phyloP scores from a whole-genome alignment of 2,888 invertebrate genomes.

The Zaprionus bogoriensis region DNA sequence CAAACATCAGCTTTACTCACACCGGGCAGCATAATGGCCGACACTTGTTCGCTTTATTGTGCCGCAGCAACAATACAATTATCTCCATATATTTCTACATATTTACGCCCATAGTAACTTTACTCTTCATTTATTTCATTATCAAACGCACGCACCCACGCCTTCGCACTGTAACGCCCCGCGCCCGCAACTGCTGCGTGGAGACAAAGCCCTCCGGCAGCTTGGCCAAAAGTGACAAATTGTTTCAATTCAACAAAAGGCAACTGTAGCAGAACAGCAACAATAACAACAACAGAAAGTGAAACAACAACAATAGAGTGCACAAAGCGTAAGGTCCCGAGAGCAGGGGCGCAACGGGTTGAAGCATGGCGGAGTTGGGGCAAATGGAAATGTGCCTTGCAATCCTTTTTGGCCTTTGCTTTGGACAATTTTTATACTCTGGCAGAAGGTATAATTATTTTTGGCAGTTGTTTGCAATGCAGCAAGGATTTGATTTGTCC shows the following conservation, averaged over 20 bases:
- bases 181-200: background rate
- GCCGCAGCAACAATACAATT: slow-evolving; percentile 15
- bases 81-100: slow-evolving; percentile 40
- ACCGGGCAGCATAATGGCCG: background rate
- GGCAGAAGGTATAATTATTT: no score
- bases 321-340: slow-evolving; percentile 20
- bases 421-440: slow-evolving; percentile 40
- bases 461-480: no score
- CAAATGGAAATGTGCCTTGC: slow-evolving; percentile 51
- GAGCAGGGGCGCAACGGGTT: background rate
- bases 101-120: slow-evolving; percentile 44
- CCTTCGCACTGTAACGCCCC: no score
- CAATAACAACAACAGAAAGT: slow-evolving; percentile 27
- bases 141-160: slow-evolving; percentile 39
- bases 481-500: no score
- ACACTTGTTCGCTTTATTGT: slow-evolving; percentile 1
- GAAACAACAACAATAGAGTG: slow-evolving; percentile 37
- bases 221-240: slow-evolving; percentile 72
- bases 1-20: background rate
- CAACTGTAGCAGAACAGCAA: slow-evolving; percentile 47
- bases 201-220: slow-evolving; percentile 57
- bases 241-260: slow-evolving; percentile 77
- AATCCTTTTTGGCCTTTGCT: slow-evolving; percentile 57
- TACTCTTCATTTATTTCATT: slow-evolving; percentile 73
- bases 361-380: slow-evolving; percentile 4